phyloP scores from a whole-genome alignment of 2,888 invertebrate species.

The Hemistola chrysoprasaria region DNA sequence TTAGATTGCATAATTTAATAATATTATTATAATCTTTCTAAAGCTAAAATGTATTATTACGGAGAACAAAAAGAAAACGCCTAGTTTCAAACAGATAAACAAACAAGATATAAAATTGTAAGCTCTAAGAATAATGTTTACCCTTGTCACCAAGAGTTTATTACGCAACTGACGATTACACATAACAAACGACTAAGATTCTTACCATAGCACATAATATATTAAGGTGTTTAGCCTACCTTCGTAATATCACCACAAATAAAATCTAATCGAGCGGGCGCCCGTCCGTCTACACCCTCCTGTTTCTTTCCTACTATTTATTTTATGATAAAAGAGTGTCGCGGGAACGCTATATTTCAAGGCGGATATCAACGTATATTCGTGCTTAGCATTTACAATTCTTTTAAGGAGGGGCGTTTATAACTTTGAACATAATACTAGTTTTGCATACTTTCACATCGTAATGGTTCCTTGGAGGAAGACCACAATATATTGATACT shows the following conservation, averaged over 20 bases:
- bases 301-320: constrained; percentile 22
- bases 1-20: too few relatives aligned
- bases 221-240: constrained; percentile 24
- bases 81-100: too few relatives aligned
- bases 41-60: too few relatives aligned
- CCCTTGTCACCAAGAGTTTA: not conserved
- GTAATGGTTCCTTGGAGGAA: constrained; percentile 1
- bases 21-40: too few relatives aligned
- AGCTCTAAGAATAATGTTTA: too few relatives aligned
- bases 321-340: constrained; percentile 23
- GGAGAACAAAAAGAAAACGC: too few relatives aligned
- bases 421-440: constrained; percentile 40
- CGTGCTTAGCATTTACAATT: constrained; percentile 29
- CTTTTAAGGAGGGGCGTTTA: constrained; percentile 27
- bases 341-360: constrained; percentile 21
- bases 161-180: constrained; percentile 15
- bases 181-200: constrained; percentile 12
- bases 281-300: constrained; percentile 21
- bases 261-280: constrained; percentile 23
- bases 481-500: too few relatives aligned
- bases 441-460: not conserved
- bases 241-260: constrained; percentile 24
- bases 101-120: too few relatives aligned
- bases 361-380: constrained; percentile 21
- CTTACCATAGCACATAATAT: constrained; percentile 17